phyloP scores from a whole-genome alignment of 2,113 vertebrate genomes.

The Pandion haliaetus region DNA sequence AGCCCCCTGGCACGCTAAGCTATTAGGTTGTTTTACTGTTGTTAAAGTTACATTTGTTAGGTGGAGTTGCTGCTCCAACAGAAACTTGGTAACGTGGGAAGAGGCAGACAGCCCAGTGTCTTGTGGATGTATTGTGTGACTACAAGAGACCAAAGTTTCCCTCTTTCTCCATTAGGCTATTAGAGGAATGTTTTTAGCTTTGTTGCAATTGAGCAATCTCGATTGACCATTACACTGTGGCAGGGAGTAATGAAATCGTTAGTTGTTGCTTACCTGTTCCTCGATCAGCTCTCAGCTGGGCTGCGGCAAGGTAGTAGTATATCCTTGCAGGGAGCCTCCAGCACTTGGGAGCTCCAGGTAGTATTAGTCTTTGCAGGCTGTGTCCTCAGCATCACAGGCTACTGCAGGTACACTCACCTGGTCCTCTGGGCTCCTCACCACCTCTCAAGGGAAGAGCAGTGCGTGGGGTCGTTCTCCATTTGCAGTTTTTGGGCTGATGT shows the following conservation, averaged over 20 bases:
- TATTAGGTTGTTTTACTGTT: conserved; percentile 83
- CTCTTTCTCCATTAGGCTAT: neutral
- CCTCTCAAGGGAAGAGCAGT: neutral
- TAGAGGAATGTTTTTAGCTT: neutral
- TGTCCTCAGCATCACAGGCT: accelerated
- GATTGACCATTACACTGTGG: neutral
- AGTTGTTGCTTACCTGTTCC: neutral
- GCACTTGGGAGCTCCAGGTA: neutral
- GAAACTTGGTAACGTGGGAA: conserved; percentile 53
- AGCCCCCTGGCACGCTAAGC: conserved; percentile 81
- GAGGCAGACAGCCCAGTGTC: neutral
- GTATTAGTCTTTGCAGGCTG: accelerated
- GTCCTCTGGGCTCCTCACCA: accelerated
- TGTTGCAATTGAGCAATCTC: neutral
- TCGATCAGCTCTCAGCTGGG: neutral
- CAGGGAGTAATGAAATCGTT: neutral
- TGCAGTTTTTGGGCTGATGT: neutral
- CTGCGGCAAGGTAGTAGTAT: no score
- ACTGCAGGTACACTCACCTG: accelerated
- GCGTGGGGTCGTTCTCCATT: accelerated
- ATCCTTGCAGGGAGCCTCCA: neutral
- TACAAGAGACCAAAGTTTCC: neutral
- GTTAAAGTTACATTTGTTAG: conserved; percentile 82
- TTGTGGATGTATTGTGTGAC: neutral
- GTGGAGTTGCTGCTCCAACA: conserved; percentile 73